These are phyloP conservation scores for Xiphophorus hellerii DNA, from an alignment of 2,113 vertebrate genomes.

Conservation along the genomic window DNA sequence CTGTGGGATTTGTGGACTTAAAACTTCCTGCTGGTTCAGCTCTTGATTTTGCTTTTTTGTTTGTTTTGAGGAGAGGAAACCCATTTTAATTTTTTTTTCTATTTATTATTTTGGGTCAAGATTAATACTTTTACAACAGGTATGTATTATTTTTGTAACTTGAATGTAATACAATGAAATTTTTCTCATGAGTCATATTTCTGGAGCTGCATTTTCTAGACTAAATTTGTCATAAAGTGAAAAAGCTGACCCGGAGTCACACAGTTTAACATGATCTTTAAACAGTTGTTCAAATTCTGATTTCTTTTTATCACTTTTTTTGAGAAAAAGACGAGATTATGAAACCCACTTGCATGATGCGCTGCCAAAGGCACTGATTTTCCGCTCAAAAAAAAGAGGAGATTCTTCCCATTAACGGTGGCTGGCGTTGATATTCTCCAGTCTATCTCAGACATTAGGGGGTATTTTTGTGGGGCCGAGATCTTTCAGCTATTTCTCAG, in stretches of 20 bases:
- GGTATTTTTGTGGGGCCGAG: conserved; percentile 74
- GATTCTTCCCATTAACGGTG: conserved; percentile 27
- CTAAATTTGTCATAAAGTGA: not conserved
- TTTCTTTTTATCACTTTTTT: conserved; percentile 7
- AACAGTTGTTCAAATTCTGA: not conserved
- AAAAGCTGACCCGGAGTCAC: not conserved
- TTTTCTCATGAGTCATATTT: not conserved
- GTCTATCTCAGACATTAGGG: conserved; percentile 67
- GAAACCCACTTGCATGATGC: not conserved
- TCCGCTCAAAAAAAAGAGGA: conserved; percentile 24
- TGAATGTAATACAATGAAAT: not conserved
- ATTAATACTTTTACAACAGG: conserved; percentile 52
- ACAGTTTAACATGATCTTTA: not conserved
- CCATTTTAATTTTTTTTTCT: conserved; percentile 12
- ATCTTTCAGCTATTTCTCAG: conserved; percentile 86
- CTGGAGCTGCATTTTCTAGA: not conserved
- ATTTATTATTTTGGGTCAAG: conserved; percentile 23
- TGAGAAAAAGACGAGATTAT: conserved; percentile 2
- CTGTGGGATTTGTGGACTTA: conserved; percentile 66
- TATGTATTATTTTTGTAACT: conserved; percentile 52
- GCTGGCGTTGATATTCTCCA: conserved; percentile 48
- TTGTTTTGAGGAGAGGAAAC: conserved; percentile 28
- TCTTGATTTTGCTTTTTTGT: conserved; percentile 34
- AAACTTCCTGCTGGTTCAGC: conserved; percentile 42
- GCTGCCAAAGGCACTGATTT: conserved; percentile 38